Base-by-base conservation (phyloP, 1,140 invertebrate genomes). In the Aphidius gifuensis region DNA sequence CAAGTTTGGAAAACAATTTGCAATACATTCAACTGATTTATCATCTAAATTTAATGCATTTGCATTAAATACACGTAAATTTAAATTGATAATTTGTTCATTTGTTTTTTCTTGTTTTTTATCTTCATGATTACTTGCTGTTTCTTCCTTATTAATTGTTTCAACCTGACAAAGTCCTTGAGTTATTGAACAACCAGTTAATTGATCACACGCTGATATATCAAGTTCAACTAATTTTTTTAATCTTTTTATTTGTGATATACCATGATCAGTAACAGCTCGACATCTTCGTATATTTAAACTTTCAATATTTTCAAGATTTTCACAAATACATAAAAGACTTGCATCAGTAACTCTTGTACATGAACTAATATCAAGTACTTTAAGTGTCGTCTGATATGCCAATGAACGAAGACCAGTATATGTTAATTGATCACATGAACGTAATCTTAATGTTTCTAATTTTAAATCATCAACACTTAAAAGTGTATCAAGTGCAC, bases 401-500 rank as follows among this genome's bases (percentile, higher is more conserved):
- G 84, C 81, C 9, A 90, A 75, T 48, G 73, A 69, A 9, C 80
- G 69, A 16, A 90, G 81, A 9, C 87, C 88, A 9, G 75, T 70
- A 57, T 85, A 85, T 46, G 85, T 86, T 6, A 91, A 72, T 67
- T 91, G 88, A 64, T 87, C 83, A 78, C 90, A 91, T 2, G 77
- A 79, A 62, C 82, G 74, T 38, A 89, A 69, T 71, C 83, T 75
- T 8, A 91, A 68, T 8, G 82, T 80, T 61, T 86, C 70, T 9
- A 91, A 68, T 62, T 83, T 67, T 7, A 90, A 72, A 61, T 81
- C 74, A 53, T 81, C 69, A 5, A 86, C 69, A 65, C 82, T 75
- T 42, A 83, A 79, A 16, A 90, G 68, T 4, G 77, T 73, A 64
- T 78, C 77, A 42, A 91, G 70, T n/a, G 86, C 81, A 43, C 80